Evolutionary conservation across 2,888 invertebrate species (phyloP), one percentile per base, ranked within the genome.

Genomic region (Noctuana brunneofusca): DNA sequence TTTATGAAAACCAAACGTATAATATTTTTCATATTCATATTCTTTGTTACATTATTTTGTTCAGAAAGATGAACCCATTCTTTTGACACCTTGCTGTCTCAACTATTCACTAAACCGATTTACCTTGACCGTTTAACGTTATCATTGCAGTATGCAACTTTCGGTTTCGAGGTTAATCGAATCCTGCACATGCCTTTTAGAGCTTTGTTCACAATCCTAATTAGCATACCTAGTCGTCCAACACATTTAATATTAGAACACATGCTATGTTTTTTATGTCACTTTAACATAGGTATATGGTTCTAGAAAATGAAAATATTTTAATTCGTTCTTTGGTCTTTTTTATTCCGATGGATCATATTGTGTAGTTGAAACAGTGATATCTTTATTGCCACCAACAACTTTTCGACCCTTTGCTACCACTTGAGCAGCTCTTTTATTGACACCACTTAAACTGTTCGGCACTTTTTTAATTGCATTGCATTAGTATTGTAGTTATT

Each of bases 51-150:
- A 11, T 9, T 11, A 4, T 11, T 6, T 18, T 2, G 14, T 20
- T 38, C 14, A 20, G 18, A 18, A 22, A 35, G 53, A 53, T 59
- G 43, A 59, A 20, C 27, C 12, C 22, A 46, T 46, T 4, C 22
- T 54, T 54, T 27, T 60, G 24, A 20, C 20, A 48, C 32, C n/a
- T 32, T 60, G 24, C 70, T 71, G 20, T 58, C 64, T 71, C n/a
- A 69, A 74, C 65, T 65, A 69, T 68, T 71, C 64, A 67, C 68
- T 72, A 74, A 71, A 81, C 80, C 69, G 71, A 80, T 80, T 80
- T 72, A 80, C 88, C 88, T 89, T 89, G 89, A 86, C 87, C 87
- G 78, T 82, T 79, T 78, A 71, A 69, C 73, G 68, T 69, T 76
- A 72, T 72, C 74, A 74, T 74, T 76, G 74, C 73, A 76, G 76